Evolutionary conservation across 1,140 invertebrate species (phyloP).

Genomic region (Paralvinella palmiformis): DNA sequence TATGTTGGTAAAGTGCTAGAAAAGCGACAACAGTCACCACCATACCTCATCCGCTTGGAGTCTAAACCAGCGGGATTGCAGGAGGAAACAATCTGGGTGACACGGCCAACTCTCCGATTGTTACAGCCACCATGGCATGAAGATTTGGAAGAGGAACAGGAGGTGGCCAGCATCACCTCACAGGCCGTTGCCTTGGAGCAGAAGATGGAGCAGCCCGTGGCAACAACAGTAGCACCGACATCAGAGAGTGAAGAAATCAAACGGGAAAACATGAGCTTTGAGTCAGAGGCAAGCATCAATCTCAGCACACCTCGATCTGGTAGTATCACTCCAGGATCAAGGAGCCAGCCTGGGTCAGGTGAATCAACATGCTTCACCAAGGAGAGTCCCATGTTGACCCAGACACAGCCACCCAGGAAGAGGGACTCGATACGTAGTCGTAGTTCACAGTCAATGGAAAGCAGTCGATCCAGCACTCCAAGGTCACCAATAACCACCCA

Average conservation of each 20-base stretch:
- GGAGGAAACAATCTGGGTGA: conserved; percentile 54
- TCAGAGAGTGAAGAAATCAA: background rate
- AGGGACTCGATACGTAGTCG: conserved; percentile 37
- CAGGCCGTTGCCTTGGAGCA: background rate
- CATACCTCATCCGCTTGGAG: conserved; percentile 70
- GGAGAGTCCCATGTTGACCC: background rate
- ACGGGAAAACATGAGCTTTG: conserved; percentile 66
- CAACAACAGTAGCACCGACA: background rate
- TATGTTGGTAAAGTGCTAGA: conserved; percentile 71
- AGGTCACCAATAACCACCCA: conserved; percentile 59
- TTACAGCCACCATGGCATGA: conserved; percentile 91
- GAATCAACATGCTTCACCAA: background rate
- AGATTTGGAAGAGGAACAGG: conserved; percentile 74
- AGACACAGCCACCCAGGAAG: conserved; percentile 36
- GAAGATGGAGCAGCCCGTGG: background rate
- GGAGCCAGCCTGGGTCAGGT: conserved; percentile 40
- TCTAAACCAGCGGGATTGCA: conserved; percentile 16
- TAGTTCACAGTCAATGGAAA: conserved; percentile 47
- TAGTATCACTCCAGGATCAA: conserved; percentile 52
- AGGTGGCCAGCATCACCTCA: conserved; percentile 17
- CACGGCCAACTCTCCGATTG: conserved; percentile 80
- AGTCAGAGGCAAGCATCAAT: conserved; percentile 20
- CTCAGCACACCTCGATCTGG: conserved; percentile 42
- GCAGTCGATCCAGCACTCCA: conserved; percentile 44
- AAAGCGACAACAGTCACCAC: conserved; percentile 64